Percentiles rank a stretch among this genome's conserved stretches.
phyloP scores from a whole-genome alignment of 2,888 invertebrate species.

The Caenorhabditis wallacei region DNA sequence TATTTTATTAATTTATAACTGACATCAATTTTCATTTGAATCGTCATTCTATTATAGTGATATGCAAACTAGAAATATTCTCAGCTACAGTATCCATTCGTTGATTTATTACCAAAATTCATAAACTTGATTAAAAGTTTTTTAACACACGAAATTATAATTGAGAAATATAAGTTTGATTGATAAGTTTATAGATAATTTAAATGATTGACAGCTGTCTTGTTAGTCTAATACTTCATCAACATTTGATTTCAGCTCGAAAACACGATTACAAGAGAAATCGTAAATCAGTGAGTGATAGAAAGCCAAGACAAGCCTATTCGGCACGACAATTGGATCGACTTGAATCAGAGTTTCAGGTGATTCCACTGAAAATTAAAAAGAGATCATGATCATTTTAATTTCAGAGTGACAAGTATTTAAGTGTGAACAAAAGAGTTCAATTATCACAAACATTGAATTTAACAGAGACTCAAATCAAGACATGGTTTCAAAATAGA shows the following conservation, averaged over 20 bases:
- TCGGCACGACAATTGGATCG: slow-evolving; percentile 94
- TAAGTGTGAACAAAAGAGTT: slow-evolving; percentile 95
- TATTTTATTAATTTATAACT: no score
- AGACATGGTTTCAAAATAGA: slow-evolving; percentile 97
- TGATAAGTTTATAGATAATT: not conserved
- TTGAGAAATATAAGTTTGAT: not conserved
- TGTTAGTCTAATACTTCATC: not conserved
- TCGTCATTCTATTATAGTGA: no score
- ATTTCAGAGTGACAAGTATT: slow-evolving; percentile 91
- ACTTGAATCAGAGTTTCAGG: slow-evolving; percentile 94
- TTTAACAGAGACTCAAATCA: slow-evolving; percentile 95
- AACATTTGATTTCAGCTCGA: slow-evolving; percentile 83
- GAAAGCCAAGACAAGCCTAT: slow-evolving; percentile 97
- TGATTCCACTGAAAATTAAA: slow-evolving; percentile 76
- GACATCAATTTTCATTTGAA: no score
- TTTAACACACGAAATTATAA: no score
- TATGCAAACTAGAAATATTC: no score
- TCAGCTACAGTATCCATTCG: no score
- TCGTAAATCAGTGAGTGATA: slow-evolving; percentile 92
- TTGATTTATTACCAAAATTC: no score
- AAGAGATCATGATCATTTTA: not conserved
- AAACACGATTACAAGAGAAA: slow-evolving; percentile 90
- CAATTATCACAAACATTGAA: slow-evolving; percentile 93
- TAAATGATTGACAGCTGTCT: not conserved
- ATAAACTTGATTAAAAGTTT: no score